Evolutionary conservation across 2,888 invertebrate genomes (phyloP), one percentile per base, ranked within the genome.

Genomic region (Metellina segmentata): DNA sequence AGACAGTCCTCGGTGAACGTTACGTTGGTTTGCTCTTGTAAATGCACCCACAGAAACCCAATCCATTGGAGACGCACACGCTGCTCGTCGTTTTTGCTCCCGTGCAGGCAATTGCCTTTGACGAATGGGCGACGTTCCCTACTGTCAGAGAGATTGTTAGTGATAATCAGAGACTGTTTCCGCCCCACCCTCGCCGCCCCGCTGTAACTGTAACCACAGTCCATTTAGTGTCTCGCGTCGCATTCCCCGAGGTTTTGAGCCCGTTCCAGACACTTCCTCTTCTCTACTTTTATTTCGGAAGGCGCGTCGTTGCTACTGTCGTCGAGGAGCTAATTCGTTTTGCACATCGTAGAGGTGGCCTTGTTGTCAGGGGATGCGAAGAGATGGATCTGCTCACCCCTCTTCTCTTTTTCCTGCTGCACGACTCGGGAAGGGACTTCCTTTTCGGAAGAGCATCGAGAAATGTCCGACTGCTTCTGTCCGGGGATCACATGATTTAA

Each of bases 101-200:
- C 34, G 34, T 34, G 34, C 20, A 34, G 20, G 87, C 87, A 87
- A 87, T 87, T 88, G 81, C 49, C 74, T 81, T 81, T 88, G 88
- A 88, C 88, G 88, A 88, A 88, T 88, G 81, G 81, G 88, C 74
- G 48, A 51, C 81, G 81, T 88, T 88, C 88, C 88, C 81, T 75
- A 61, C 81, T 88, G 88, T 88, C 81, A 61, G 34, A 88, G 51
- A 88, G 88, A 88, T 88, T 81, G 88, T 88, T 88, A 88, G 88
- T 88, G 88, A 81, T 75, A 74, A 88, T 69, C 69, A 81, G 61
- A 81, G 81, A 77, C 20, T 88, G 78, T 79, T 79, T 72, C 52
- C 72, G 71, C 72, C 70, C 61, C 49, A 52, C 34, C 71, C n/a
- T 48, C 85, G 48, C 78, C 71, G 34, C 61, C 75, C 85, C 75